Evolutionary conservation across 2,797 vertebrate genomes (phyloP).

Genomic region (Typhlichthys eigenmanni): DNA sequence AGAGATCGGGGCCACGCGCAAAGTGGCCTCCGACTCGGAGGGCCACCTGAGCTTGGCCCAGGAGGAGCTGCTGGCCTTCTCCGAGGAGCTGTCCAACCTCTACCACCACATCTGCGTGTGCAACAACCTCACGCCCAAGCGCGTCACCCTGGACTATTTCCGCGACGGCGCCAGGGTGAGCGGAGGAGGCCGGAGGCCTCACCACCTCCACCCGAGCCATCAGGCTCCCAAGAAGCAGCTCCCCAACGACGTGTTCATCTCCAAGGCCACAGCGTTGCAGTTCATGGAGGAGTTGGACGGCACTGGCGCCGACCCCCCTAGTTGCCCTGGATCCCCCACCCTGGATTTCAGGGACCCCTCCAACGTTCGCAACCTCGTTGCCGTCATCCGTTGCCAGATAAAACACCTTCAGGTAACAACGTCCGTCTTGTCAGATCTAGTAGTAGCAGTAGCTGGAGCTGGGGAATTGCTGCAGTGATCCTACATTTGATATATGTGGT

Average conservation of each 20-base stretch:
- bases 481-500: too few relatives aligned
- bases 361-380: slow-evolving; percentile 80
- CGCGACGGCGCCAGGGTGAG: slow-evolving; percentile 71
- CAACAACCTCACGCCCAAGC: slow-evolving; percentile 84
- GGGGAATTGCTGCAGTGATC: too few relatives aligned
- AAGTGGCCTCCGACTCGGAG: slow-evolving; percentile 81
- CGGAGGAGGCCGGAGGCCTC: slow-evolving; percentile 44
- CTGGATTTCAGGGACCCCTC: slow-evolving; percentile 82
- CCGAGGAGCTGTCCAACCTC: slow-evolving; percentile 85
- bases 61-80: slow-evolving; percentile 85
- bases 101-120: slow-evolving; percentile 87
- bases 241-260: slow-evolving; percentile 72
- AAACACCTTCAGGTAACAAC: slow-evolving; percentile 81
- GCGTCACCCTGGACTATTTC: slow-evolving; percentile 85
- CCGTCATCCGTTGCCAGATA: slow-evolving; percentile 84
- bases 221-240: slow-evolving; percentile 66
- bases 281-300: slow-evolving; percentile 73
- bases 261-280: slow-evolving; percentile 71
- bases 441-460: too few relatives aligned
- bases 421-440: not conserved
- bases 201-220: slow-evolving; percentile 56
- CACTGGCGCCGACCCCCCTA: slow-evolving; percentile 65
- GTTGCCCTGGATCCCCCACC: slow-evolving; percentile 81
- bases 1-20: slow-evolving; percentile 78
- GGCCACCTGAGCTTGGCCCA: slow-evolving; percentile 80